Percentiles rank a stretch among this genome's conserved stretches.
Conservation (phyloP, 1,140 invertebrate genomes). For the Leptinotarsa lineolata region DNA sequence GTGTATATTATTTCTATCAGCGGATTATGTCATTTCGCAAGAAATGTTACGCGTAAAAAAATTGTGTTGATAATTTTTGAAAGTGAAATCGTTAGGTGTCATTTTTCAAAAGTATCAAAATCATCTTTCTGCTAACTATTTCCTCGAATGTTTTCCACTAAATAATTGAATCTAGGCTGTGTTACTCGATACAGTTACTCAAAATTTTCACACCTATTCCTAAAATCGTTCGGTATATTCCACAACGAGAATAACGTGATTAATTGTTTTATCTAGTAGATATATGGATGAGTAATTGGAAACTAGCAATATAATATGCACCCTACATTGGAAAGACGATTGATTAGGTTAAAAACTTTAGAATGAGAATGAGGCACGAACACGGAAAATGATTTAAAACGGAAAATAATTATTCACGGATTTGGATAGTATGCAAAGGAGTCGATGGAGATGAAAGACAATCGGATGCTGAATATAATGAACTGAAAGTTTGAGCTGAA, state of each 20-base stretch:
- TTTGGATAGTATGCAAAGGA: constrained; percentile 1
- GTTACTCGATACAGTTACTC: neutral
- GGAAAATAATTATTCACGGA: constrained; percentile 26
- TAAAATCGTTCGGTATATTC: neutral
- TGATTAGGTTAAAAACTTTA: constrained; percentile 26
- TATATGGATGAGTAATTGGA: constrained; percentile 25
- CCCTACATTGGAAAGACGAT: constrained; percentile 22
- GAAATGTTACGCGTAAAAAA: no score
- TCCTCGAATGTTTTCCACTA: no score
- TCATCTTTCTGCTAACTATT: no score
- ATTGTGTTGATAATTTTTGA: no score
- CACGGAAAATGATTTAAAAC: constrained; percentile 29
- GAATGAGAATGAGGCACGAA: constrained; percentile 18
- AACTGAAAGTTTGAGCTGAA: neutral
- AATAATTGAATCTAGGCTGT: no score
- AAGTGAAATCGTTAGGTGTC: no score
- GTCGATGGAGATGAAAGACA: neutral
- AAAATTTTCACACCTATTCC: constrained; percentile 21
- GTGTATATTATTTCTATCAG: no score
- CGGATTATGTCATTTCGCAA: no score
- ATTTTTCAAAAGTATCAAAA: no score
- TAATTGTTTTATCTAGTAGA: constrained; percentile 26
- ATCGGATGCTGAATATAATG: neutral
- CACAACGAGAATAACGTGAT: constrained; percentile 17
- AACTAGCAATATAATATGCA: constrained; percentile 25